These are phyloP conservation scores for Ameiurus melas DNA, from an alignment of 2,113 vertebrate genomes.

Conservation along the genomic window DNA sequence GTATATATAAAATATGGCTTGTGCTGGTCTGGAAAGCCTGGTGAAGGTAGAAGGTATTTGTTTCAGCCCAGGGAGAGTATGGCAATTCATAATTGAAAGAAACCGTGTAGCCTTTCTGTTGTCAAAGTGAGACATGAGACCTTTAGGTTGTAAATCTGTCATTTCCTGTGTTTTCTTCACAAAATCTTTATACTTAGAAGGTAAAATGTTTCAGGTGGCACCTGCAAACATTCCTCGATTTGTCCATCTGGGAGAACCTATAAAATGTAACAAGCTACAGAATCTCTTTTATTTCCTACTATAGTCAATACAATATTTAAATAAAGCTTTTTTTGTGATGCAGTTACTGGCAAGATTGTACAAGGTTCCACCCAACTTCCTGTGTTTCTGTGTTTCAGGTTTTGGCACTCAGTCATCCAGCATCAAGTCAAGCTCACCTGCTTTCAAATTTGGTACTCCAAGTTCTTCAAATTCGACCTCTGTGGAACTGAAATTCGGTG, in stretches of 20 bases:
- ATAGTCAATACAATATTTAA: not conserved
- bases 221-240: not conserved
- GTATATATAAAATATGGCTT: not conserved
- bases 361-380: not conserved
- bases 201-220: not conserved
- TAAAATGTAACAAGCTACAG: not conserved
- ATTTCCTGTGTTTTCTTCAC: not conserved
- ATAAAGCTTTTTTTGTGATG: not conserved
- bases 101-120: accelerated
- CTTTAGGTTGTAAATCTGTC: not conserved
- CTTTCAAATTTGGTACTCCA: constrained; percentile 82
- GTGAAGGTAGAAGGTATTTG: not conserved
- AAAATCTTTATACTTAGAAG: not conserved
- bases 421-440: constrained; percentile 69
- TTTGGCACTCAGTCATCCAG: constrained; percentile 70
- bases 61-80: not conserved
- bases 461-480: constrained; percentile 56
- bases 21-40: not conserved
- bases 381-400: constrained; percentile 68
- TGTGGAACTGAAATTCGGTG: constrained; percentile 80
- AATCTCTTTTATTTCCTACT: too few relatives aligned
- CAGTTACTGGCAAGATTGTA: not conserved
- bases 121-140: not conserved
- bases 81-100: not conserved
- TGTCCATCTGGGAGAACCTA: not conserved